Evolutionary conservation across 64 coral and sea anemone genomes (phyloP).

Genomic region (Actinia tenebrosa): DNA sequence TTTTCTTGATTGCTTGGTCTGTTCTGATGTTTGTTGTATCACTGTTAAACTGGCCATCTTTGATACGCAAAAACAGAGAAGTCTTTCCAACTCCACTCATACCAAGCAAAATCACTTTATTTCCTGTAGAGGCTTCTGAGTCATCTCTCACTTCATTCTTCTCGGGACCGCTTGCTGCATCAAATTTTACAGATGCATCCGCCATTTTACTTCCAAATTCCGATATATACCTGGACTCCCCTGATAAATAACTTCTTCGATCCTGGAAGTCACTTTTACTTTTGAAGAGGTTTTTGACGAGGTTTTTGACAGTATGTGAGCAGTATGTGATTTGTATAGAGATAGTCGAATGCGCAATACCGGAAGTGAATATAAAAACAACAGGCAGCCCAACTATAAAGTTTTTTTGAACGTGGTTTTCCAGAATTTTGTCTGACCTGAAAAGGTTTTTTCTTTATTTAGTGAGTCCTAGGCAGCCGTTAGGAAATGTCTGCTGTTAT

Average conservation of each 20-base stretch:
- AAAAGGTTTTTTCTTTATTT: too few relatives aligned
- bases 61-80: not conserved
- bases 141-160: not conserved
- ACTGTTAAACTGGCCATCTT: not conserved
- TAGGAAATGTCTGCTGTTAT: too few relatives aligned
- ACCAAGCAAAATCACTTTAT: slow-evolving; percentile 21
- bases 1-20: not conserved
- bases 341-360: not conserved
- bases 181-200: not conserved
- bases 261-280: too few relatives aligned
- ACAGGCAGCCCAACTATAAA: not conserved
- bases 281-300: too few relatives aligned
- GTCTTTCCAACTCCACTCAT: slow-evolving; percentile 23
- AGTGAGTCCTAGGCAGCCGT: too few relatives aligned
- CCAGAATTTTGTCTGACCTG: too few relatives aligned
- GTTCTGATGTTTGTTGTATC: not conserved
- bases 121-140: not conserved
- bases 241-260: too few relatives aligned
- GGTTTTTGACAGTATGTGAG: too few relatives aligned
- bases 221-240: too few relatives aligned
- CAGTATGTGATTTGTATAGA: too few relatives aligned
- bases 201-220: not conserved
- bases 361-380: not conserved
- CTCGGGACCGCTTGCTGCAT: not conserved
- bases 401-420: too few relatives aligned